A percentile compares a stretch with the other conserved stretches of the same genome.
phyloP scores from a whole-genome alignment of 2,113 vertebrate species.

The Gracilinanus agilis region DNA sequence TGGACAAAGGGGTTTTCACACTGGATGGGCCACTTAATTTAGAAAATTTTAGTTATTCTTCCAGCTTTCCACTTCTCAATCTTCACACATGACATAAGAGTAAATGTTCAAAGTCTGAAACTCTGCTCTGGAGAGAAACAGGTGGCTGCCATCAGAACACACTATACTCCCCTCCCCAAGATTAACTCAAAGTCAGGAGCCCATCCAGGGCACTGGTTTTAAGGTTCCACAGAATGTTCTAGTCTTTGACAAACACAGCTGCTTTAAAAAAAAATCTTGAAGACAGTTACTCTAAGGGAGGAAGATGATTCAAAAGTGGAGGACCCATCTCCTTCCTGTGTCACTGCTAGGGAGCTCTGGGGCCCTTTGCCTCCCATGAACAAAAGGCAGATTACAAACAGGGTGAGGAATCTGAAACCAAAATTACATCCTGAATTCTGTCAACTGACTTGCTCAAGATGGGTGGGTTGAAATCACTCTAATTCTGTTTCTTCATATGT shows the following conservation, averaged over 20 bases:
- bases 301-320: constrained; percentile 2
- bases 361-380: background rate
- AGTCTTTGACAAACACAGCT: background rate
- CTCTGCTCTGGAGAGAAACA: background rate
- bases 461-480: background rate
- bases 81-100: background rate
- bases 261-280: constrained; percentile 8
- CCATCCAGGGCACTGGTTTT: background rate
- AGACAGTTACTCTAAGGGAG: constrained; percentile 14
- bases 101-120: background rate
- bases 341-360: background rate
- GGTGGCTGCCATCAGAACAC: background rate
- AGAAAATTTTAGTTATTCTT: background rate
- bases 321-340: background rate
- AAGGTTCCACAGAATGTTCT: background rate
- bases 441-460: background rate
- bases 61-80: background rate
- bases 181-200: background rate
- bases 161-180: background rate
- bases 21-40: background rate
- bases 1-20: background rate
- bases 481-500: background rate
- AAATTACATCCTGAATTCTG: background rate
- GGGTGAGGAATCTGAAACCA: background rate
- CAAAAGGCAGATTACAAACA: background rate